Conservation (phyloP, 2,113 vertebrate genomes). For the Andinoacara biseriatus region DNA sequence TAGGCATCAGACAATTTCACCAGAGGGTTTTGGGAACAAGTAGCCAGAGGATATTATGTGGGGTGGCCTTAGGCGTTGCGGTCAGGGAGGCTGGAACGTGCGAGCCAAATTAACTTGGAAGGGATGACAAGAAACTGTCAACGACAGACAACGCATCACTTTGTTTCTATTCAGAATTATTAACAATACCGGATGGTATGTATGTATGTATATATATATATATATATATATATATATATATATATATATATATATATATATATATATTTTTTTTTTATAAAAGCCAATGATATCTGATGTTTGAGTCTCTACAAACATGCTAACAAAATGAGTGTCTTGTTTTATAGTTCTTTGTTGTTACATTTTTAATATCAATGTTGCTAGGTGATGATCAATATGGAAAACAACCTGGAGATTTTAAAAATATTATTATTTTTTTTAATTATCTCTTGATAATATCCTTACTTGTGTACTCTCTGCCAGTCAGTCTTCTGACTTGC, state of each 20-base stretch:
- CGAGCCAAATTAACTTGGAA: constrained; percentile 61
- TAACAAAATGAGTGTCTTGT: not conserved
- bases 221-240: too few relatives aligned
- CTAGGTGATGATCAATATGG: not conserved
- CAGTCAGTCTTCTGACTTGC: not conserved
- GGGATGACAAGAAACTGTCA: constrained; percentile 51
- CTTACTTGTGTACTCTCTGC: not conserved
- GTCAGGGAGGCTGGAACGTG: constrained; percentile 60
- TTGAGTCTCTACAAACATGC: not conserved
- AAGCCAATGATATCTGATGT: not conserved
- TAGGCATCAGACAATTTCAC: constrained; percentile 78
- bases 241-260: too few relatives aligned
- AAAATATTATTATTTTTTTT: not conserved
- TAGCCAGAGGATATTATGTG: constrained; percentile 39
- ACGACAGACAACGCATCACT: constrained; percentile 38
- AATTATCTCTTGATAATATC: not conserved
- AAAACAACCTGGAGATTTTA: not conserved
- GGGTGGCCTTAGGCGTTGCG: constrained; percentile 32
- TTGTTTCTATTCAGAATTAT: constrained; percentile 3
- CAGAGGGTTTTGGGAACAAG: constrained; percentile 73
- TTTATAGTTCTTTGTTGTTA: not conserved
- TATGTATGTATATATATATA: too few relatives aligned
- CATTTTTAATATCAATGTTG: not conserved
- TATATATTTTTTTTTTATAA: not conserved
- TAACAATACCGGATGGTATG: not conserved